Percentiles rank a stretch among this genome's conserved stretches.
Conservation (phyloP, 2,113 vertebrate genomes). For the Vicugna pacos region DNA sequence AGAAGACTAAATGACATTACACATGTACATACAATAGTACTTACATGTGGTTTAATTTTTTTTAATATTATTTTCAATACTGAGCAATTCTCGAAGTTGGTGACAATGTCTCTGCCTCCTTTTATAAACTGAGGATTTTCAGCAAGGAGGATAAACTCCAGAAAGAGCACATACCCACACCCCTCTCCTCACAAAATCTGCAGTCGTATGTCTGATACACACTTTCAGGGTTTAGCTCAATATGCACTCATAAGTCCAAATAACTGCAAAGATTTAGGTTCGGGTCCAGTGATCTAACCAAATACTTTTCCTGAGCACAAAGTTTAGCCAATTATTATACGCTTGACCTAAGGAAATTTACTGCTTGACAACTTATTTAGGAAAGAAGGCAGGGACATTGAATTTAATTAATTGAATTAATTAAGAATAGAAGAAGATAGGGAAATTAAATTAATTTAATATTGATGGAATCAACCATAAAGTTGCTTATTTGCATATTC, state of each 20-base stretch:
- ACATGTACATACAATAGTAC: not conserved
- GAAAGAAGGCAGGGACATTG: not conserved
- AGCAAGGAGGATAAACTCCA: not conserved
- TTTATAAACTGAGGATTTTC: not conserved
- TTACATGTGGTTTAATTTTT: not conserved
- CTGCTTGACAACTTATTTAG: not conserved
- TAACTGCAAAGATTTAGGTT: not conserved
- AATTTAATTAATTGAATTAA: constrained; percentile 27
- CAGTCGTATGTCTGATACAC: not conserved
- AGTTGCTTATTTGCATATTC: not conserved
- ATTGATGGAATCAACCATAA: not conserved
- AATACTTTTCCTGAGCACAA: not conserved
- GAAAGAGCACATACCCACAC: not conserved
- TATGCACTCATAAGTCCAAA: not conserved
- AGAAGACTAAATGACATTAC: not conserved
- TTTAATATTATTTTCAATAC: not conserved
- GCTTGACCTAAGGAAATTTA: constrained; percentile 8
- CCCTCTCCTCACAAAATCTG: not conserved
- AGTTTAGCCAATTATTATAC: constrained; percentile 6
- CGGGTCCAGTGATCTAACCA: not conserved
- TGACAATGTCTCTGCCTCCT: not conserved
- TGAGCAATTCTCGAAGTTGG: not conserved
- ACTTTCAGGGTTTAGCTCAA: not conserved
- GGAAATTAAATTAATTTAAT: not conserved
- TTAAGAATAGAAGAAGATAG: constrained; percentile 5